Percentiles rank a stretch among this genome's conserved stretches.
phyloP scores from a whole-genome alignment of 2,113 vertebrate genomes.

The Sebastes schlegelii region DNA sequence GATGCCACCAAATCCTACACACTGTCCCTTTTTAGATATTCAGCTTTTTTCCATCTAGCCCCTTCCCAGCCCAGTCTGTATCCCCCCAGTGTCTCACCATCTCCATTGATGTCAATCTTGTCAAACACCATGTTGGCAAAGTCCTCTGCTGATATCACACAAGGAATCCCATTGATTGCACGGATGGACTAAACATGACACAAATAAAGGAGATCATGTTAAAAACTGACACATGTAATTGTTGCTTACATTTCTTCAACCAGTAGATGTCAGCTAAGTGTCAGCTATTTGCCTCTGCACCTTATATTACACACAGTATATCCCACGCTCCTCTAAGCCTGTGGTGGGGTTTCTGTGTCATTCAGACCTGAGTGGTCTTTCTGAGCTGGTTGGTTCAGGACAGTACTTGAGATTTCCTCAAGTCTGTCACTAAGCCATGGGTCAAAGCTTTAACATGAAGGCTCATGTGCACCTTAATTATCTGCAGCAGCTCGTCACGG shows the following conservation, averaged over 20 bases:
- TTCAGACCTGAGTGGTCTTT: neutral
- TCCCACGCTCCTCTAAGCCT: neutral
- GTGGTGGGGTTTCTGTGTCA: neutral
- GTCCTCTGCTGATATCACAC: constrained; percentile 83
- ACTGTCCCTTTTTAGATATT: neutral
- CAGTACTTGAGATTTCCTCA: neutral
- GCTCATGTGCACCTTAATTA: constrained; percentile 83
- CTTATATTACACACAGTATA: neutral
- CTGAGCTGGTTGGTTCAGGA: constrained; percentile 21
- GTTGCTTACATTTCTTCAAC: constrained; percentile 5
- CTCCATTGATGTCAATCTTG: constrained; percentile 87
- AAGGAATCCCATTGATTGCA: constrained; percentile 82
- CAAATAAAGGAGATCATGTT: neutral
- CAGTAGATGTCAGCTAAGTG: constrained; percentile 67
- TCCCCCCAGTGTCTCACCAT: constrained; percentile 77
- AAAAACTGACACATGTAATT: no score
- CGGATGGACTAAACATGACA: constrained; percentile 81
- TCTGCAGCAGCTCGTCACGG: constrained; percentile 85
- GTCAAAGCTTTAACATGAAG: neutral
- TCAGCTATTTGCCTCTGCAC: neutral
- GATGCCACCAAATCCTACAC: no score
- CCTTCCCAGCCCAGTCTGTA: neutral
- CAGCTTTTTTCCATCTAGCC: neutral
- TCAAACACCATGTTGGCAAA: constrained; percentile 87
- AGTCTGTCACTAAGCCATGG: neutral